Evolutionary conservation across 2,797 vertebrate species (phyloP).

Genomic region (Tachyglossus aculeatus): DNA sequence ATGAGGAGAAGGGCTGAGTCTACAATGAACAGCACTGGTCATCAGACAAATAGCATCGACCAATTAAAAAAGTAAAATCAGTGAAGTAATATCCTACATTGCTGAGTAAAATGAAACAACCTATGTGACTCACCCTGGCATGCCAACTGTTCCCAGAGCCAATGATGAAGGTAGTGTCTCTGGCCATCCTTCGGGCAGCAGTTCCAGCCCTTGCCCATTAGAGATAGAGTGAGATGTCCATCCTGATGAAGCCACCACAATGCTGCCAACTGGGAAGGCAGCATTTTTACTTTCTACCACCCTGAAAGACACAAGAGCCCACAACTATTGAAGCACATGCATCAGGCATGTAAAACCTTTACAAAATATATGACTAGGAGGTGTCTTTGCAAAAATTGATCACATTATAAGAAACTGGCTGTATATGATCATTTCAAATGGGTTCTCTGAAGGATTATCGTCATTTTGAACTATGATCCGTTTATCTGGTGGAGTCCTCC

Average conservation of each 20-base stretch:
- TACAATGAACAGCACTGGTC: too few species aligned
- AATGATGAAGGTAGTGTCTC: slow-evolving; percentile 81
- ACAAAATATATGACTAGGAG: too few species aligned
- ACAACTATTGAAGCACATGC: neutral
- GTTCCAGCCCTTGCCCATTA: slow-evolving; percentile 72
- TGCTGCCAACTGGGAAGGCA: slow-evolving; percentile 75
- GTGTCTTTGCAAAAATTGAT: too few species aligned
- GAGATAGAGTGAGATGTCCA: slow-evolving; percentile 87
- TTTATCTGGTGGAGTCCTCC: too few species aligned
- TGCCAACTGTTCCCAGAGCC: slow-evolving; percentile 86
- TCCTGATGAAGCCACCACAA: slow-evolving; percentile 74
- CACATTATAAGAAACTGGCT: too few species aligned
- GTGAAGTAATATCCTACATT: neutral
- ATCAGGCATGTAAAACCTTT: too few species aligned
- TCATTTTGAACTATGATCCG: too few species aligned
- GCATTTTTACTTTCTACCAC: slow-evolving; percentile 86
- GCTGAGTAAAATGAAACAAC: neutral
- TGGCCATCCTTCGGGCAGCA: slow-evolving; percentile 80
- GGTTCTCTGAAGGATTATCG: too few species aligned
- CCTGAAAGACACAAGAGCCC: slow-evolving; percentile 62
- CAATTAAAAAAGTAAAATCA: too few species aligned
- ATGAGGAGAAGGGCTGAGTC: too few species aligned
- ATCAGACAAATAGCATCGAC: too few species aligned
- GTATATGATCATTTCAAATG: too few species aligned
- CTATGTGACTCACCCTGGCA: slow-evolving; percentile 85